A percentile compares a stretch with the other conserved stretches of the same genome.
Evolutionary conservation across 2,888 invertebrate genomes (phyloP).

Genomic region (Plutella xylostella): DNA sequence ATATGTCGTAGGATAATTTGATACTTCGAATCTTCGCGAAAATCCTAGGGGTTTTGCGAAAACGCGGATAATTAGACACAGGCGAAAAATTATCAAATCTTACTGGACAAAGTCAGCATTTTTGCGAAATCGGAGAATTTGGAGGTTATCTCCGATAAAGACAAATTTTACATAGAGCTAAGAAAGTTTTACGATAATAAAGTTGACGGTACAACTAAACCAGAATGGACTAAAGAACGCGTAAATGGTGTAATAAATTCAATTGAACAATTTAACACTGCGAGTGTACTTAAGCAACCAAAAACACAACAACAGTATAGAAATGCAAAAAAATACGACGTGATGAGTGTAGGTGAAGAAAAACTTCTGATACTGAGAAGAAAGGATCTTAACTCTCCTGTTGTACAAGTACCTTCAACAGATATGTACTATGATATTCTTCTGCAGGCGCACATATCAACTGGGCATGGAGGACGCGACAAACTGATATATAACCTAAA

Average conservation of each 20-base stretch:
- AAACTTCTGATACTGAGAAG: constrained; percentile 10
- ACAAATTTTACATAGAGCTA: constrained; percentile 13
- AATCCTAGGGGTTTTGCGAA: constrained; percentile 12
- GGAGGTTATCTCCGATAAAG: constrained; percentile 7
- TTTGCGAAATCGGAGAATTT: constrained; percentile 13
- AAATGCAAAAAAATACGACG: constrained; percentile 19
- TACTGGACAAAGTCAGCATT: constrained; percentile 11
- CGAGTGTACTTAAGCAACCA: constrained; percentile 9
- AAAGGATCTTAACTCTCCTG: constrained; percentile 1
- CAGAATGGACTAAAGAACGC: constrained; percentile 5
- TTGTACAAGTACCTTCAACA: neutral
- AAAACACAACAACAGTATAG: constrained; percentile 9
- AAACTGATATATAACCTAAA: constrained; percentile 11
- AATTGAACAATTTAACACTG: constrained; percentile 9
- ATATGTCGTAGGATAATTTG: neutral
- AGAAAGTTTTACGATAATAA: constrained; percentile 13
- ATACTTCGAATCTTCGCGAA: constrained; percentile 11
- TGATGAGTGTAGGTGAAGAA: constrained; percentile 10
- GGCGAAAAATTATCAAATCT: constrained; percentile 7
- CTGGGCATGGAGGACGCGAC: constrained; percentile 13
- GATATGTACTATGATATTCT: constrained; percentile 5
- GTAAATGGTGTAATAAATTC: constrained; percentile 6
- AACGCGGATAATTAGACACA: constrained; percentile 8
- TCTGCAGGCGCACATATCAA: constrained; percentile 9
- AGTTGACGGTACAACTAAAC: constrained; percentile 8